Base-by-base conservation (phyloP, 2,113 vertebrate species). In the Gymnobelideus leadbeateri region DNA sequence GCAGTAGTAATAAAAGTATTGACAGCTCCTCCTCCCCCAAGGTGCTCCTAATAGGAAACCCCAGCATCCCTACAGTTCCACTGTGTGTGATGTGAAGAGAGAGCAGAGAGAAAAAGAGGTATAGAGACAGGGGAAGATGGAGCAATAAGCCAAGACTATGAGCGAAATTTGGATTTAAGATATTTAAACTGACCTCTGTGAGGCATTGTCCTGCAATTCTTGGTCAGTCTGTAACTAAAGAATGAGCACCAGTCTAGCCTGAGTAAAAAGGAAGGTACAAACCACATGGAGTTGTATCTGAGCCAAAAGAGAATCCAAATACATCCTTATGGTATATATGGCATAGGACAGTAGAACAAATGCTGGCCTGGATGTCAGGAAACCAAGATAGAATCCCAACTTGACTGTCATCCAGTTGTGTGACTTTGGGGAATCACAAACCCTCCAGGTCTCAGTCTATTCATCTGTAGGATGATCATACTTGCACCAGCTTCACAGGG, bases 1-100 rank as follows among this genome's bases (percentile, higher is more conserved):
- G 37, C 92, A 43, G 46, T 93, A 89, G 31, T 92, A 90, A 96
- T 77, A 47, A 91, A 43, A 96, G 37, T 46, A 93, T 77, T 77
- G 61, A 77, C 61, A 77, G 16, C 37, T 77, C 61, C 1, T 77
- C 61, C 89, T 92, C 52, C 51, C 46, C 57, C n/a, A 51, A 23
- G 24, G 89, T 52, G 68, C 37, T 92, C 51, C 11, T 89, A 68
- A 89, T 84, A 93, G 0, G 89, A 43, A 77, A 95, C 1, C 25
- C 19, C 43, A 93, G 89, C 5, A 95, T 11, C 51, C 25, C 1
- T 0, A 5, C 89, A 77, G 37, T 77, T 77, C 61, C 37, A 51
- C 51, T 52, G 21, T 26, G 23, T 52, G 84, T 94, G 25, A 3
- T 61, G 21, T 91, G 11, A 93, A 49, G 93, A 84, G 37, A 47